These are phyloP conservation scores for Geococcyx californianus DNA, from an alignment of 2,113 vertebrate species.

Conservation along the genomic window DNA sequence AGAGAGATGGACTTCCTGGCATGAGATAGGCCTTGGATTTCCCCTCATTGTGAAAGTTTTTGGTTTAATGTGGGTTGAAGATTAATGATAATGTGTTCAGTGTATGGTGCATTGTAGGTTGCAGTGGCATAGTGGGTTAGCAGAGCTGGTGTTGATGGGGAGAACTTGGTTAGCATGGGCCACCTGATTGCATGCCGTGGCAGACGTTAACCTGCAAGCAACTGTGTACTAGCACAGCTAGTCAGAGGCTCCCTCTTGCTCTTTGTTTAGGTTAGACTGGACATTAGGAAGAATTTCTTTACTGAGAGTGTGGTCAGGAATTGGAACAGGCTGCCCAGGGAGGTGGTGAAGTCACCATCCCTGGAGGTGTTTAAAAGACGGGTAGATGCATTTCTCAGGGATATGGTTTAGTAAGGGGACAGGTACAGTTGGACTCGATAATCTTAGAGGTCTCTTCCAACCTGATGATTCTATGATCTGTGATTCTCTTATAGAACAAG, in stretches of 20 bases:
- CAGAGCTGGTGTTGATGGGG: background rate
- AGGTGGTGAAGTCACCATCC: no score
- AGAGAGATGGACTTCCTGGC: background rate
- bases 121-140: accelerated
- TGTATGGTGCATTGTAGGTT: accelerated
- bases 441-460: no score
- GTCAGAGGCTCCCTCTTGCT: accelerated
- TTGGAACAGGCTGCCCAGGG: no score
- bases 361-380: no score
- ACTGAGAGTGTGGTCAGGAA: no score
- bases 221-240: background rate
- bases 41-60: background rate
- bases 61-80: background rate
- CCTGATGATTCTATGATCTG: no score
- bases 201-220: background rate
- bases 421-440: no score
- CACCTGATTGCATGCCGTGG: background rate
- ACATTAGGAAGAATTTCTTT: no score
- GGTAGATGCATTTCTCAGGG: no score
- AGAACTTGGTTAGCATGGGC: background rate
- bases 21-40: background rate
- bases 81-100: background rate
- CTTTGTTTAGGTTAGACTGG: no score
- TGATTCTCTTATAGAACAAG: background rate
- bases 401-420: no score